Base-by-base conservation (phyloP, 2,888 invertebrate species). In the Buathra laborator region DNA sequence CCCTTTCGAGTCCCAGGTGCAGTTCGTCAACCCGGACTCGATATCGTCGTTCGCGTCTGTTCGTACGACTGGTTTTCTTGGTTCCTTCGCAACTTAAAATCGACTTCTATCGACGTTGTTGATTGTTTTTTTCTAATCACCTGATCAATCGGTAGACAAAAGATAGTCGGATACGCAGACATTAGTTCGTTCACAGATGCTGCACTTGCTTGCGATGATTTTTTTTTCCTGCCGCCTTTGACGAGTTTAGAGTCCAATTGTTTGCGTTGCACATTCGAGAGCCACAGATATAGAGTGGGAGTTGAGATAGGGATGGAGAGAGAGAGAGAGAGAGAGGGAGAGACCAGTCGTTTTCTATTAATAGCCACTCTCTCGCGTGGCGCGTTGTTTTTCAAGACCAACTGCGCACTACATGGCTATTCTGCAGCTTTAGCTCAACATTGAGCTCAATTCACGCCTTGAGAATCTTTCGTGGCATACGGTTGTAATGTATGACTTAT, bases 321-420 rank as follows among this genome's bases (percentile, higher is more conserved):
- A 46, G 68, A 19, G 67, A 51, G 14, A 44, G 56, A 37, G 74
- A 75, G 59, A 75, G 51, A 56, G 44, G 44, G 12, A 56, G 44
- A 44, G 12, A 32, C 68, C 16, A 80, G 66, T 67, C 46, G 66
- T 62, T 68, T 32, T 59, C 71, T 81, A 81, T 81, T 81, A 81
- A 81, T 81, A 81, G 68, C 70, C 46, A 53, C 29, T 43, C 29
- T 64, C 67, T 67, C 80, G 59, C 16, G 72, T 43, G 72, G 29
- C 66, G 72, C 66, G 74, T 78, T 79, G 71, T 56, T 71, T 79
- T 81, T 81, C 80, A 81, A 81, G 80, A 81, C 56, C 80, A 68
- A 81, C 80, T 74, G 74, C 74, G 80, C 67, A 74, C 56, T 46
- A 64, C 74, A 32, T 14, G 67, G 59, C 56, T n/a, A 37, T 46